A percentile compares a stretch with the other conserved stretches of the same genome.
Conservation (phyloP, 30 jellyfish, hydroid and myxozoan genomes). For the Cassiopea andromeda region DNA sequence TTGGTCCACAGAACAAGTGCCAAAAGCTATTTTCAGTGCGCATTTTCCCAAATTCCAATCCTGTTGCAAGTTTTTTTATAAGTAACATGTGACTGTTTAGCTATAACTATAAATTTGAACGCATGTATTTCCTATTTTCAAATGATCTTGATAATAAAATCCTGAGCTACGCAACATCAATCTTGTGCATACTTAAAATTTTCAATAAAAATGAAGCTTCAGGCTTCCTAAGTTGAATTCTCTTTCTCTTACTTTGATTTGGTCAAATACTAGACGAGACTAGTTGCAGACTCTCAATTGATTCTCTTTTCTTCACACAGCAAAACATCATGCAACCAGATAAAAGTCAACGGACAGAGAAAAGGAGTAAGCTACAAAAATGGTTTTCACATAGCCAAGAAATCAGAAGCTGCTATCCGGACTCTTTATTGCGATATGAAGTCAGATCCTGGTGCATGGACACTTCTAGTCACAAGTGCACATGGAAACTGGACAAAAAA, state of each 20-base stretch:
- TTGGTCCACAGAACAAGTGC: too few species aligned
- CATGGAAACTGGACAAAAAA: conserved; percentile 80
- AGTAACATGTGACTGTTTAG: too few species aligned
- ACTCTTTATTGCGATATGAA: conserved; percentile 96
- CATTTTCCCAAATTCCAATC: too few species aligned
- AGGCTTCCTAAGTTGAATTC: too few species aligned
- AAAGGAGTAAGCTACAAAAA: conserved; percentile 75
- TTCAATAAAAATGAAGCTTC: too few species aligned
- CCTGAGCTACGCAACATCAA: too few species aligned
- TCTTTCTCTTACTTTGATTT: conserved; percentile 67
- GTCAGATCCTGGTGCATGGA: conserved; percentile 83
- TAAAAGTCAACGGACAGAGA: conserved; percentile 73
- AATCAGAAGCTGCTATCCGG: conserved; percentile 6
- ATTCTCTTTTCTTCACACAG: conserved; percentile 44
- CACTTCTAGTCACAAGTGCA: conserved; percentile 83
- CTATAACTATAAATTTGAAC: too few species aligned
- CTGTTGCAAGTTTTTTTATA: too few species aligned
- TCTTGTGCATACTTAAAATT: too few species aligned
- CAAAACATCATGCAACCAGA: conserved; percentile 89
- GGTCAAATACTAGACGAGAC: conserved; percentile 15
- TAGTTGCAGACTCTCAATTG: not conserved
- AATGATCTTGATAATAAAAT: too few species aligned
- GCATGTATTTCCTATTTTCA: too few species aligned
- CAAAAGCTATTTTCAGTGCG: too few species aligned
- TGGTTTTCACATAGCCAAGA: conserved; percentile 73